These are phyloP conservation scores for Agrypnus murinus DNA, from an alignment of 2,888 invertebrate species.

Conservation along the genomic window DNA sequence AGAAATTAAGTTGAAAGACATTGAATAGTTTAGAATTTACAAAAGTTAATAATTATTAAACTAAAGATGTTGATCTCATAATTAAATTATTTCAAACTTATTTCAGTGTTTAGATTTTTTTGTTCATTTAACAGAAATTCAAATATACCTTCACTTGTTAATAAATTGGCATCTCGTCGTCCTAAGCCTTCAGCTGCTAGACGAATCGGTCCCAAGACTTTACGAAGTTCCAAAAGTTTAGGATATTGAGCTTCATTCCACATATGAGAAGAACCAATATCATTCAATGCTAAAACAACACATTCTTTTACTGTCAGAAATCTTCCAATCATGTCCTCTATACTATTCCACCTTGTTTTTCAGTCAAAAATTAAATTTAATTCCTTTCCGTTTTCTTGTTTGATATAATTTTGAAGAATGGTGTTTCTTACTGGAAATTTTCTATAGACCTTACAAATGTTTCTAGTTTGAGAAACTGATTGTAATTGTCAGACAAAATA, in stretches of 20 bases:
- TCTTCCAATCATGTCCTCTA: slow-evolving; percentile 44
- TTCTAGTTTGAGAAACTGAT: no score
- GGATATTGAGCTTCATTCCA: slow-evolving; percentile 11
- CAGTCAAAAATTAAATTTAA: no score
- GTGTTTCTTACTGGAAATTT: no score
- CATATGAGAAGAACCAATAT: slow-evolving; percentile 42
- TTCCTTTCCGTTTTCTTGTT: no score
- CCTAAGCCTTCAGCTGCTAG: slow-evolving; percentile 30
- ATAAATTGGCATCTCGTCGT: slow-evolving; percentile 40
- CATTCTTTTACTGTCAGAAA: slow-evolving; percentile 40
- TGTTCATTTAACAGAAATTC: slow-evolving; percentile 49
- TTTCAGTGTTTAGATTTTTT: slow-evolving; percentile 42
- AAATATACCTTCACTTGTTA: slow-evolving; percentile 43
- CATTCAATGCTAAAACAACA: slow-evolving; percentile 38
- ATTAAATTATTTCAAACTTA: slow-evolving; percentile 35
- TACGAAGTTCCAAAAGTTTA: not conserved
- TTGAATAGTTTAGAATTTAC: no score
- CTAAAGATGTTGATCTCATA: no score
- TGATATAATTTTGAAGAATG: no score
- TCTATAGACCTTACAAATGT: no score
- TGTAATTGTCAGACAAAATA: no score
- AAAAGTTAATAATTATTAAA: no score
- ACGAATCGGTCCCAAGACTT: slow-evolving; percentile 1
- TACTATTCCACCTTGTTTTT: slow-evolving; percentile 49
- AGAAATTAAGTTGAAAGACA: no score